phyloP scores from a whole-genome alignment of 2,888 invertebrate species.

The Leptopterna dolabrata region DNA sequence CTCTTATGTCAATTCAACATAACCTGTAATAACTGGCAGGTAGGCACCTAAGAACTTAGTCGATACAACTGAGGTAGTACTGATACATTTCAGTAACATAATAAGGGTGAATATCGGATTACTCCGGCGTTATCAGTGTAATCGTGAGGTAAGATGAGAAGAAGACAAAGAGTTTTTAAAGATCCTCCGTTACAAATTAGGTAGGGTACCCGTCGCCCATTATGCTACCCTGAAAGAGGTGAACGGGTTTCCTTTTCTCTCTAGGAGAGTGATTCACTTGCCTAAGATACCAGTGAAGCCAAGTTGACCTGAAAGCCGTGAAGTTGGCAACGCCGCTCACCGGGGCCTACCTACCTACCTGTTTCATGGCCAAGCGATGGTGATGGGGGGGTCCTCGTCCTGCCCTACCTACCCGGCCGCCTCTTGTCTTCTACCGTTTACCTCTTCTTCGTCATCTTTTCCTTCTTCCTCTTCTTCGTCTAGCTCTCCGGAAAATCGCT shows the following conservation, averaged over 20 bases:
- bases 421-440: background rate
- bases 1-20: no score
- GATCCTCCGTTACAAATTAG: background rate
- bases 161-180: no score
- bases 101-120: no score
- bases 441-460: no score
- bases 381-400: background rate
- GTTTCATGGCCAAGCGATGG: background rate
- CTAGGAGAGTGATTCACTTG: constrained; percentile 7
- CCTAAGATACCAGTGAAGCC: background rate
- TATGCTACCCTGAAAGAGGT: background rate
- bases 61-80: no score
- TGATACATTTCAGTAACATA: no score
- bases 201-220: background rate
- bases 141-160: no score
- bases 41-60: no score
- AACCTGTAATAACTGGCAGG: no score
- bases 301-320: constrained; percentile 29
- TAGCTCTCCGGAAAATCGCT: background rate
- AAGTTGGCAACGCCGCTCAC: constrained; percentile 17
- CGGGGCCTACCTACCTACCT: background rate
- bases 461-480: background rate
- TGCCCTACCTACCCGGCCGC: background rate
- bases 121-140: no score
- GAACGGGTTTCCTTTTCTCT: constrained; percentile 1